phyloP scores from a whole-genome alignment of 1,140 invertebrate species.

The Seison nebaliae region DNA sequence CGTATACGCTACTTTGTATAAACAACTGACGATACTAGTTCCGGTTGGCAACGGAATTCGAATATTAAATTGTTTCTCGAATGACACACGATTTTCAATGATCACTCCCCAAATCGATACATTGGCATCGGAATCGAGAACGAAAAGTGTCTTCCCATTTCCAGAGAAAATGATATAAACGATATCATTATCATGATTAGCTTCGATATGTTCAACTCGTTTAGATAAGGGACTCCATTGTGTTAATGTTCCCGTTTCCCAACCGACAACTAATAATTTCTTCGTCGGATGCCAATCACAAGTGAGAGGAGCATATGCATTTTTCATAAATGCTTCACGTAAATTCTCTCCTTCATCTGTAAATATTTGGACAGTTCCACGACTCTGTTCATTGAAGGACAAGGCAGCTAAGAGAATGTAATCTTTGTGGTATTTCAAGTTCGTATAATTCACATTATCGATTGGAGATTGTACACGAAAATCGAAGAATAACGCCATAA shows the following conservation, averaged over 20 bases:
- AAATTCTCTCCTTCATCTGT: slow-evolving; percentile 45
- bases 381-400: slow-evolving; percentile 53
- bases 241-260: slow-evolving; percentile 62
- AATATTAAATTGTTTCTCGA: no score
- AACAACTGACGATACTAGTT: no score
- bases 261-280: slow-evolving; percentile 34
- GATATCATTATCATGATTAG: slow-evolving; percentile 51
- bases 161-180: slow-evolving; percentile 44
- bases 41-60: no score
- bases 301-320: slow-evolving; percentile 31
- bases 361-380: slow-evolving; percentile 57
- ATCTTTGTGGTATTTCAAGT: slow-evolving; percentile 47
- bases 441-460: slow-evolving; percentile 31
- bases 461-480: slow-evolving; percentile 19
- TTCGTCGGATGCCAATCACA: slow-evolving; percentile 63
- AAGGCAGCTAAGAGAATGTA: slow-evolving; percentile 52
- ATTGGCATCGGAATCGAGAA: slow-evolving; percentile 44
- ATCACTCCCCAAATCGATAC: slow-evolving; percentile 1
- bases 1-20: no score
- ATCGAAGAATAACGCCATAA: slow-evolving; percentile 28
- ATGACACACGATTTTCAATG: no score
- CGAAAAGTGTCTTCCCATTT: slow-evolving; percentile 49
- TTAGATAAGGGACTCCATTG: slow-evolving; percentile 41
- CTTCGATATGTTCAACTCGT: slow-evolving; percentile 42
- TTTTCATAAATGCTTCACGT: slow-evolving; percentile 39